Evolutionary conservation across 2,888 invertebrate species (phyloP), one percentile per base, ranked within the genome.

Genomic region (Halictus ligatus): DNA sequence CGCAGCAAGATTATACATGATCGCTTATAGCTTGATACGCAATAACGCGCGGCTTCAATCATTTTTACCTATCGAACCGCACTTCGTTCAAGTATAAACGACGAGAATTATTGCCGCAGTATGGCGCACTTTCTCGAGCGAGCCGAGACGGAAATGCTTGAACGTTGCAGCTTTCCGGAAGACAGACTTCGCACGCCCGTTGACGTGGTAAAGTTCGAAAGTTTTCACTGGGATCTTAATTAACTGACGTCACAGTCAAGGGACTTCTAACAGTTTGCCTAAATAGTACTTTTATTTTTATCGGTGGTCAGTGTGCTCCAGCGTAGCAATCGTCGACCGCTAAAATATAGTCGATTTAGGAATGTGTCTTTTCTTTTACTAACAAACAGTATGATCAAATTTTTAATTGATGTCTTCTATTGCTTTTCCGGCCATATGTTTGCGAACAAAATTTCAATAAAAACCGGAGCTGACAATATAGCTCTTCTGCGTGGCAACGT

Each of bases 81-180:
- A 64, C 29, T 64, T 64, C 64, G 29, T 64, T 29, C 15, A 64
- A 40, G 21, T 71, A n/a, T 43, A 43, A 71, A 40, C 40, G 35
- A 35, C 69, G 10, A 69, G 21, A 69, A 40, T 69, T 69, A 69
- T 69, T 69, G 69, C 69, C 40, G 69, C 40, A 69, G 21, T 40
- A 69, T 40, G 40, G 69, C 35, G 43, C 69, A 40, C 12, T 40
- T 71, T 71, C 69, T 43, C 4, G 12, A 40, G n/a, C 69, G 43
- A 74, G 58, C 35, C 69, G 67, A 35, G 76, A 83, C 58, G 67
- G 58, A 18, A 83, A 79, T 60, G 50, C 67, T 67, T 72, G 60
- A 48, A 75, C 78, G 69, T 72, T 75, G 46, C 40, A 67, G 35
- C 60, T 35, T 81, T 67, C 15, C 73, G 10, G 13, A 40, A 46